These are phyloP conservation scores for Triplophysa rosa DNA, from an alignment of 2,113 vertebrate species.

Conservation along the genomic window DNA sequence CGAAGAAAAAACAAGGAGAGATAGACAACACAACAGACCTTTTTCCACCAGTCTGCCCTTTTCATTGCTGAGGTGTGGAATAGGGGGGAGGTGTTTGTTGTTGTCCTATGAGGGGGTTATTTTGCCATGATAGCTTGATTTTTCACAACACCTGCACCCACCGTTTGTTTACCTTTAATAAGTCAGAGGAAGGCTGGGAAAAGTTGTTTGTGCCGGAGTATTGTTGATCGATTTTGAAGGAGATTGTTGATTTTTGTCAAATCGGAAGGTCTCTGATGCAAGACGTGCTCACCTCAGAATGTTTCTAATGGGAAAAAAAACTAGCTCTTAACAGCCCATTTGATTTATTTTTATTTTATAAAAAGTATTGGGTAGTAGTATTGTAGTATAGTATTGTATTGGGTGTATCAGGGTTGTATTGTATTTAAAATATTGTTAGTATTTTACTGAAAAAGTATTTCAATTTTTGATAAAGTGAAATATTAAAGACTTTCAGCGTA, in stretches of 20 bases:
- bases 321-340: no score
- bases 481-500: no score
- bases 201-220: background rate
- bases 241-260: background rate
- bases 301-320: no score
- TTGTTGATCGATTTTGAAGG: background rate
- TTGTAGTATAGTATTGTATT: no score
- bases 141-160: constrained; percentile 18
- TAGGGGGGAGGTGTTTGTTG: constrained; percentile 26
- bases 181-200: constrained; percentile 3
- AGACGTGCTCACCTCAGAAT: no score
- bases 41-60: constrained; percentile 24
- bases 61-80: constrained; percentile 13
- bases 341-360: no score
- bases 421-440: no score
- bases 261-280: background rate
- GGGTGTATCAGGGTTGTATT: no score
- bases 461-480: no score
- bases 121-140: constrained; percentile 28
- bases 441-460: no score
- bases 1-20: background rate
- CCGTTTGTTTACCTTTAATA: constrained; percentile 35
- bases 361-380: no score
- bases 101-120: constrained; percentile 33
- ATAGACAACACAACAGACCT: constrained; percentile 17